These are phyloP conservation scores for Pocota personata DNA, from an alignment of 2,888 invertebrate species.

Conservation along the genomic window DNA sequence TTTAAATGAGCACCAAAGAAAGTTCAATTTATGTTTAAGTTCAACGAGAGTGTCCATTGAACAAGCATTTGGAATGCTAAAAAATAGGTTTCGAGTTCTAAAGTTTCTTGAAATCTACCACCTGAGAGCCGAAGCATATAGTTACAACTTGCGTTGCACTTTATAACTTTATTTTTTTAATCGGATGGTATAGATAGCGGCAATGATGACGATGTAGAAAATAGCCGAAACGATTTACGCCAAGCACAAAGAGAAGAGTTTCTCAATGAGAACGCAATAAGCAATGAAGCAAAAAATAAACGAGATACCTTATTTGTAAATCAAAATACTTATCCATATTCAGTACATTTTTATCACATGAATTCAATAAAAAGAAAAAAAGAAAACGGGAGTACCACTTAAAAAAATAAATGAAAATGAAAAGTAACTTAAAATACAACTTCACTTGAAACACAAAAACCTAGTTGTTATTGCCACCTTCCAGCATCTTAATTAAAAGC, in stretches of 20 bases:
- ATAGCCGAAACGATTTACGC: background rate
- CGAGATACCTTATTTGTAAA: background rate
- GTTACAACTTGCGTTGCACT: no score
- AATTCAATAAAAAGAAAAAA: background rate
- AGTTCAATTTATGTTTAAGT: no score
- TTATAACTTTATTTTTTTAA: background rate
- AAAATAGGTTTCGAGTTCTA: slow-evolving; percentile 7
- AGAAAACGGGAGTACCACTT: background rate
- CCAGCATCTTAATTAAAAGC: slow-evolving; percentile 2
- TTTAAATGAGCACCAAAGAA: no score
- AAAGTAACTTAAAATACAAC: no score
- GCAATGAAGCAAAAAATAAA: slow-evolving; percentile 9
- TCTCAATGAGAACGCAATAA: slow-evolving; percentile 2
- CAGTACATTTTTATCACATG: background rate
- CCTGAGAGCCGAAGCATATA: no score
- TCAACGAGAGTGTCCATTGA: no score
- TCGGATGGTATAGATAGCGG: background rate
- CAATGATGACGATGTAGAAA: no score
- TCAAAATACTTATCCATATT: background rate
- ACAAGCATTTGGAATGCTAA: slow-evolving; percentile 4
- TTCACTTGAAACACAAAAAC: no score
- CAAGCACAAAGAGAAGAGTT: background rate
- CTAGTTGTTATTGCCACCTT: no score
- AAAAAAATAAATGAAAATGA: no score
- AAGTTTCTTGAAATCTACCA: background rate